phyloP scores from a whole-genome alignment of 2,113 vertebrate species.

The Etheostoma spectabile region DNA sequence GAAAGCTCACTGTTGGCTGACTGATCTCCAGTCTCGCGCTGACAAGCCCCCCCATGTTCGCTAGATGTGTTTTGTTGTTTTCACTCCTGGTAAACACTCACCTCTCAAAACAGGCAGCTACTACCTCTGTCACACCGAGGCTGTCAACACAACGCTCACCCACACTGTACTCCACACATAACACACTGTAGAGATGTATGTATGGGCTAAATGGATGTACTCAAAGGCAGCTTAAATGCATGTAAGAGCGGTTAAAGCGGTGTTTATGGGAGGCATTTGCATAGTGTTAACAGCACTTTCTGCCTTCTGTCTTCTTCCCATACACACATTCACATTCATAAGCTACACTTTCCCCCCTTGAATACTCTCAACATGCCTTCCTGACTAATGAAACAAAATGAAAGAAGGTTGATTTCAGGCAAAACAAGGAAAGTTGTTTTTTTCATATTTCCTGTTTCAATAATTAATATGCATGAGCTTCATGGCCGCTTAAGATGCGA shows the following conservation, averaged over 20 bases:
- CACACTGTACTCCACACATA: conserved; percentile 23
- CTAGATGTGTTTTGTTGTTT: conserved; percentile 71
- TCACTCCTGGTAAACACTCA: conserved; percentile 70
- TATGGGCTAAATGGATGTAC: conserved; percentile 64
- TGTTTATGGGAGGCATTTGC: conserved; percentile 75
- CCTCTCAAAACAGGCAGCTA: conserved; percentile 69
- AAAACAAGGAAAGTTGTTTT: conserved; percentile 83
- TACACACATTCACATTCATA: conserved; percentile 25
- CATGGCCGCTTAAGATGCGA: conserved; percentile 95
- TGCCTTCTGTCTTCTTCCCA: conserved; percentile 33
- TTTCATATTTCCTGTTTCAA: conserved; percentile 91
- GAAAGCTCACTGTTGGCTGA: conserved; percentile 77
- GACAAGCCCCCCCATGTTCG: conserved; percentile 68
- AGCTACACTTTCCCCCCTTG: conserved; percentile 47
- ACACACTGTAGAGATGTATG: conserved; percentile 35
- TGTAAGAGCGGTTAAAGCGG: conserved; percentile 69
- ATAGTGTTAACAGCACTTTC: conserved; percentile 67
- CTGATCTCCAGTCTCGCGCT: conserved; percentile 70
- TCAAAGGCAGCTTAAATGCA: conserved; percentile 69
- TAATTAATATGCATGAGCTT: conserved; percentile 97
- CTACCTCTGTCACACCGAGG: conserved; percentile 63
- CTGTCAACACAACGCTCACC: conserved; percentile 62
- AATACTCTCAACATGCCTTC: conserved; percentile 61
- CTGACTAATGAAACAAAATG: conserved; percentile 69
- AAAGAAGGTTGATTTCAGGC: conserved; percentile 78